Evolutionary conservation across 64 coral and sea anemone species (phyloP).

Genomic region (Dendronephthya gigantea): DNA sequence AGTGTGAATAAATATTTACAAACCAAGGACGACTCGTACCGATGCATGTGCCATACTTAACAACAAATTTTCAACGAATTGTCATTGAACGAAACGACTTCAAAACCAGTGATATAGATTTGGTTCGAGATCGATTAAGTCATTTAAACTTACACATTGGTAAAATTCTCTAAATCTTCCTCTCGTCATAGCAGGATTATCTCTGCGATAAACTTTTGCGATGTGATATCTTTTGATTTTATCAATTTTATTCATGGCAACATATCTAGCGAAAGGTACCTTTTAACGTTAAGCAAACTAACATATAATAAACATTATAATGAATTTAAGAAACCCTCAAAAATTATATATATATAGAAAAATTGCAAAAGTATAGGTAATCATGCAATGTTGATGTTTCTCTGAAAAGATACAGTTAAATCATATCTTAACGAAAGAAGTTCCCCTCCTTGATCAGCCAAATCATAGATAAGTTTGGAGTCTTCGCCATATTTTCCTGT

Average conservation of each 20-base stretch:
- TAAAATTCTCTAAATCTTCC: conserved; percentile 91
- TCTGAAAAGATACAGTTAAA: conserved; percentile 99
- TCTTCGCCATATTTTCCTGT: conserved; percentile 99
- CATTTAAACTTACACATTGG: conserved; percentile 83
- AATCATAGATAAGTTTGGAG: conserved; percentile 97
- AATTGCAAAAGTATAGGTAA: not conserved
- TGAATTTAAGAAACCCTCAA: no score
- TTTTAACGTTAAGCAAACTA: conserved; percentile 35
- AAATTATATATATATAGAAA: no score
- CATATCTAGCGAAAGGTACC: conserved; percentile 99
- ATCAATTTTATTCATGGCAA: conserved; percentile 98
- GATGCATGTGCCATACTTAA: not conserved
- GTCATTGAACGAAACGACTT: no score
- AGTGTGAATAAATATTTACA: no score
- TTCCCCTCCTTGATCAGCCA: conserved; percentile 96
- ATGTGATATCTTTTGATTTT: conserved; percentile 99
- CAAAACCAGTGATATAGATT: no score
- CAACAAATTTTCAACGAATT: not conserved
- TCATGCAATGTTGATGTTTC: no score
- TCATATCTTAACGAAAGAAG: conserved; percentile 84
- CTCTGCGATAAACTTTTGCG: conserved; percentile 89
- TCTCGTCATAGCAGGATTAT: conserved; percentile 98
- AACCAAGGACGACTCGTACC: no score
- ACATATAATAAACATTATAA: no score
- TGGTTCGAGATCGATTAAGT: not conserved